Percentiles rank a stretch among this genome's conserved stretches.
These are phyloP conservation scores for Venusia cambrica DNA, from an alignment of 2,888 invertebrate genomes.

Conservation along the genomic window DNA sequence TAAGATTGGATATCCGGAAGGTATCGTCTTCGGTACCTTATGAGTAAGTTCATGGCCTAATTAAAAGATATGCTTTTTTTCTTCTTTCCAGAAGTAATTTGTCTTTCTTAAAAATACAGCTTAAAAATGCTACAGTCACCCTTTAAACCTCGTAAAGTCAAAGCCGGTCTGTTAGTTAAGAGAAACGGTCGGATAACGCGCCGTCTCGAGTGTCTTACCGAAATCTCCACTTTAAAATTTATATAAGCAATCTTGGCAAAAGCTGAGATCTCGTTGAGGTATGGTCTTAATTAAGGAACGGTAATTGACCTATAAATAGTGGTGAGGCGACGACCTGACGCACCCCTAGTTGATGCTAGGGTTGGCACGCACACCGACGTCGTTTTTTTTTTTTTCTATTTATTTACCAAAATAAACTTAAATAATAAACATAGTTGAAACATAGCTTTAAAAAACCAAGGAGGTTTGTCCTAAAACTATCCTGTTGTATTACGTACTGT, in stretches of 20 bases:
- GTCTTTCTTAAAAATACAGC: constrained; percentile 6
- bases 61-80: too few species aligned
- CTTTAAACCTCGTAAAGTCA: constrained; percentile 22
- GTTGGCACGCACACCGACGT: too few species aligned
- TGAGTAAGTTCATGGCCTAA: too few species aligned
- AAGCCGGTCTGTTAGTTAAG: constrained; percentile 27
- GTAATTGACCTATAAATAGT: constrained; percentile 59
- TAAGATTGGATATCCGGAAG: too few species aligned
- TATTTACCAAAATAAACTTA: too few species aligned
- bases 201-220: constrained; percentile 41
- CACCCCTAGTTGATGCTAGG: constrained; percentile 25
- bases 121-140: not conserved
- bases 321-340: constrained; percentile 33
- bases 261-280: constrained; percentile 51
- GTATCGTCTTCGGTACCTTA: too few species aligned
- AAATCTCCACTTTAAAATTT: constrained; percentile 52
- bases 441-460: too few species aligned
- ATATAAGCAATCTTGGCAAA: constrained; percentile 53
- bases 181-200: constrained; percentile 27
- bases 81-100: not conserved
- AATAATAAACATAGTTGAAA: too few species aligned
- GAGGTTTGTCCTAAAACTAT: too few species aligned
- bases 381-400: too few species aligned
- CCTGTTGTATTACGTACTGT: too few species aligned
- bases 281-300: constrained; percentile 55